Percentiles rank a stretch among this genome's conserved stretches.
Evolutionary conservation across 2,888 invertebrate genomes (phyloP).

Genomic region (Piscicola geometra): DNA sequence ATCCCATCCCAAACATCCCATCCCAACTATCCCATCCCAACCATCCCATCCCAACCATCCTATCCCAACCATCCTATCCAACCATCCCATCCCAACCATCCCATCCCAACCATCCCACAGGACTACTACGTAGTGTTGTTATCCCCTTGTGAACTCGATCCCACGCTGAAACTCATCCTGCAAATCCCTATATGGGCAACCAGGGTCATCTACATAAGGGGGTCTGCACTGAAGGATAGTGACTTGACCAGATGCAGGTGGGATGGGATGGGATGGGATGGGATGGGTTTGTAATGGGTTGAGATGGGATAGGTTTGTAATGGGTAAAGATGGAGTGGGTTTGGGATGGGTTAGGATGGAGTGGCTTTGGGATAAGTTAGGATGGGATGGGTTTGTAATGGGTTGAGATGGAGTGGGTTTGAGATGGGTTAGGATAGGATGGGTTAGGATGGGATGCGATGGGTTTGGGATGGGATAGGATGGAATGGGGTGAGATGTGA

Average conservation of each 20-base stretch:
- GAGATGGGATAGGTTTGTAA: too few species aligned
- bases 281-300: too few species aligned
- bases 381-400: too few species aligned
- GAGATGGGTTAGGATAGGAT: too few species aligned
- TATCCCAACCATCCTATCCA: not conserved
- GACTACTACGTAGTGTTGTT: constrained; percentile 91
- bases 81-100: not conserved
- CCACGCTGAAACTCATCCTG: constrained; percentile 94
- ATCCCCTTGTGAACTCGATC: constrained; percentile 94
- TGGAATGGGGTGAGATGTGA: too few species aligned
- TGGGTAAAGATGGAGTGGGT: too few species aligned
- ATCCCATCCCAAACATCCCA: not conserved
- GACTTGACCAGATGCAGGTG: constrained; percentile 79
- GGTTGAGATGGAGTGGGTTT: too few species aligned
- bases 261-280: too few species aligned
- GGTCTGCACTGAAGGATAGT: constrained; percentile 90
- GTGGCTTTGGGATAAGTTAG: too few species aligned
- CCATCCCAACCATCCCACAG: constrained; percentile 55
- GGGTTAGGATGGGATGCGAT: constrained; percentile 87
- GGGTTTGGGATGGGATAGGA: constrained; percentile 57
- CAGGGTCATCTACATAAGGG: constrained; percentile 91
- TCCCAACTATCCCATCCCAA: not conserved
- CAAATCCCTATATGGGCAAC: constrained; percentile 94
- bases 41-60: not conserved
- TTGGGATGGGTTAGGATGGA: too few species aligned